Base-by-base conservation (phyloP, 2,888 invertebrate species). In the Bembecia ichneumoniformis region DNA sequence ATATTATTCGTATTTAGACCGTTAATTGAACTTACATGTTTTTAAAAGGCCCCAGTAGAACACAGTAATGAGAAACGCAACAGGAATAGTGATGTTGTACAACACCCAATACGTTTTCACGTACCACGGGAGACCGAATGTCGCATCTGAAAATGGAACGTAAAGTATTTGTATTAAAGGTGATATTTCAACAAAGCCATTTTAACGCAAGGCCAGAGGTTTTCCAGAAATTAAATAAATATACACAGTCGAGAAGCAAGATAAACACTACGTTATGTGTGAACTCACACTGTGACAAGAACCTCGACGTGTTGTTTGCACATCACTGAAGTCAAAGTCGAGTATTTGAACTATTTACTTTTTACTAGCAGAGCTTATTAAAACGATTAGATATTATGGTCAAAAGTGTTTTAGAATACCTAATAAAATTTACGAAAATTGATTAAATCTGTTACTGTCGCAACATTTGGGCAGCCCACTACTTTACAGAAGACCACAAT, bases 21-120 rank as follows among this genome's bases (percentile, higher is more conserved):
- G 20, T 7, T 20, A 5, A 20, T 20, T 20, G 7, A 10, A 74
- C 80, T 76, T 61, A 83, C 83, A 67, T 40, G 68, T 63, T 55
- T 68, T 80, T 43, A 88, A 61, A 20, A 88, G 60, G 11, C 77
- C 71, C 87, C 87, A 88, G 67, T 88, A 88, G 68, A 88, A 87
- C 3, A 82, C 71, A 2, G 87, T 81, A 63, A 88, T 77, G 58
- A 87, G 82, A 62, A 88, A 86, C 5, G 88, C 77, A 40, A 86
- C 75, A 2, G 87, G 84, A 13, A 87, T 74, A 0, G 87, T 74
- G 50, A 84, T 78, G 62, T 88, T 88, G 77, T 86, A 88, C 52
- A 87, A 68, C 45, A 86, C 73, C 87, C 87, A 87, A 62, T 87
- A 88, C 14, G 71, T 70, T 57, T 79, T 82, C 55, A 84, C 79